A percentile compares a stretch with the other conserved stretches of the same genome.
phyloP scores from a whole-genome alignment of 2,113 vertebrate genomes.

The Coracopsis vasa region DNA sequence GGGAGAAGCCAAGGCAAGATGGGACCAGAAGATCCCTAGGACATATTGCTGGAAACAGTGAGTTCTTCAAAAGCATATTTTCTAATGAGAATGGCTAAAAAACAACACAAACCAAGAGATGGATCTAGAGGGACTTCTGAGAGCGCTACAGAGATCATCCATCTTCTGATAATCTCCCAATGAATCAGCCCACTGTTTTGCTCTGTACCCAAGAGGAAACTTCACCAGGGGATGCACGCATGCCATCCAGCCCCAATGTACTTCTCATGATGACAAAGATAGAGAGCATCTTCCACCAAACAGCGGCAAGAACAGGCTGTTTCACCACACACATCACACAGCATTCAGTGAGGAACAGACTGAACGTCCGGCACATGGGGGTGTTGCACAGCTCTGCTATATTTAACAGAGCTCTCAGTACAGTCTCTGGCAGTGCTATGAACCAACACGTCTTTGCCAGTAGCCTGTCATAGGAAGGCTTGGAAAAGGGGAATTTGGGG shows the following conservation, averaged over 20 bases:
- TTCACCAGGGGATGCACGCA: background rate
- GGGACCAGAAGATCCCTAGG: background rate
- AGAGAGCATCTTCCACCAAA: background rate
- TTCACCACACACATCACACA: accelerated
- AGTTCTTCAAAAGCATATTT: background rate
- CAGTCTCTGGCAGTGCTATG: background rate
- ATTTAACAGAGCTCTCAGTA: background rate
- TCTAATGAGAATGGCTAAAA: background rate
- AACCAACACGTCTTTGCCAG: background rate
- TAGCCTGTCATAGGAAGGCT: background rate
- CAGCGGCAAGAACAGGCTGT: background rate
- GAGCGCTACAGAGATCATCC: background rate
- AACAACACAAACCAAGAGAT: background rate
- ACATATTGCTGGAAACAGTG: background rate
- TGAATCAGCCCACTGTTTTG: background rate
- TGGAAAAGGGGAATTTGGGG: background rate
- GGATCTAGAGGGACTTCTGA: background rate
- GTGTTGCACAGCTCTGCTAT: background rate
- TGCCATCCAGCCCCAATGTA: background rate
- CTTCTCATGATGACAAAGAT: background rate
- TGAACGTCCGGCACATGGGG: background rate
- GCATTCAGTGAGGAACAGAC: background rate
- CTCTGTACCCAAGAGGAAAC: background rate
- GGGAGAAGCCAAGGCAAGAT: background rate
- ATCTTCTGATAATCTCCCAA: background rate